phyloP scores from a whole-genome alignment of 1,140 invertebrate genomes.

The fruit fly (Drosophila melanogaster) region Release_6_plus_ISO1_MT NC_004354.4:16209001-16209500 shows the following conservation, averaged over 20 bases:
- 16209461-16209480: too few species aligned
- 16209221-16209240: slow-evolving; percentile 8
- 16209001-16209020: too few species aligned
- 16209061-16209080: too few species aligned
- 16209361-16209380: too few species aligned
- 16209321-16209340: neutral
- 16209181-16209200: slow-evolving; percentile 56
- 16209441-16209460: too few species aligned
- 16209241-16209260: slow-evolving; percentile 40
- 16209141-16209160: slow-evolving; percentile 78
- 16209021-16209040: slow-evolving; percentile 1
- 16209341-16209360: too few species aligned
- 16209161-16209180: slow-evolving; percentile 80
- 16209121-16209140: slow-evolving; percentile 72
- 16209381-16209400: too few species aligned
- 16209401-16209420: too few species aligned
- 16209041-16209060: slow-evolving; percentile 2
- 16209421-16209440: too few species aligned
- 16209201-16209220: slow-evolving; percentile 8
- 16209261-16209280: slow-evolving; percentile 36
- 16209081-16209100: slow-evolving; percentile 4
- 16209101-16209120: slow-evolving; percentile 40
- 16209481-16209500: too few species aligned
- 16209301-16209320: neutral
- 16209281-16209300: slow-evolving; percentile 19